Conservation (phyloP, 53 echinoderm and acorn worm genomes). For the Henricia sp. region DNA sequence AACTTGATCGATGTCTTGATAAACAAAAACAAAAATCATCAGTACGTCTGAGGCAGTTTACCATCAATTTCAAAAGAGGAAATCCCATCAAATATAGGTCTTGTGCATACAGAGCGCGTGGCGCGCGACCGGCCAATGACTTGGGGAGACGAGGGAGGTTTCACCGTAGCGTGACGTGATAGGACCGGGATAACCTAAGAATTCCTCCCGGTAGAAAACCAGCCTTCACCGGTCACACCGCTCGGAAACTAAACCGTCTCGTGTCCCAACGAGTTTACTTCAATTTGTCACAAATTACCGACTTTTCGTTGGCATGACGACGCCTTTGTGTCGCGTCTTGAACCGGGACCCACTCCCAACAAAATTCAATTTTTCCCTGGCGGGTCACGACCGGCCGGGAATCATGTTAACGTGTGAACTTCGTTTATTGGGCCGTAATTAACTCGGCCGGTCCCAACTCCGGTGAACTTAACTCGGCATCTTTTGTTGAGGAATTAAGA, state of each 20-base stretch:
- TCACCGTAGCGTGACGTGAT: background rate
- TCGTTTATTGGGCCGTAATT: conserved; percentile 21
- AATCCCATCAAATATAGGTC: too few species aligned
- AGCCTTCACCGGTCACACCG: conserved; percentile 10
- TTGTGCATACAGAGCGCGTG: too few species aligned
- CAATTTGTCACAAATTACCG: conserved; percentile 41
- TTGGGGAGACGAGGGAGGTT: too few species aligned
- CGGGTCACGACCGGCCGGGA: conserved; percentile 1
- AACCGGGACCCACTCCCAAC: background rate
- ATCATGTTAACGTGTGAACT: conserved; percentile 35
- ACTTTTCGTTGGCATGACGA: conserved; percentile 46
- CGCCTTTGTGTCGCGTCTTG: background rate
- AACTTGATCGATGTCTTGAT: too few species aligned
- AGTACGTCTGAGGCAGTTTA: too few species aligned
- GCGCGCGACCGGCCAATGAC: too few species aligned
- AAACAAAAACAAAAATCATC: too few species aligned
- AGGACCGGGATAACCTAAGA: background rate
- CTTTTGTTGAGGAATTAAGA: conserved; percentile 52
- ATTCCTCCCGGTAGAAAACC: conserved; percentile 12
- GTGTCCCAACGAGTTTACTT: conserved; percentile 43
- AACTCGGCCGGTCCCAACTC: background rate
- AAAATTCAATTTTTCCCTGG: conserved; percentile 19
- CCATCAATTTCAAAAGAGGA: too few species aligned
- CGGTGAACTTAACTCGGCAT: conserved; percentile 48
- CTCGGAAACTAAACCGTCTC: conserved; percentile 15